Percentiles rank a stretch among this genome's conserved stretches.
Conservation (phyloP, 2,797 vertebrate species). For the Crossoptilon crossoptilon region DNA sequence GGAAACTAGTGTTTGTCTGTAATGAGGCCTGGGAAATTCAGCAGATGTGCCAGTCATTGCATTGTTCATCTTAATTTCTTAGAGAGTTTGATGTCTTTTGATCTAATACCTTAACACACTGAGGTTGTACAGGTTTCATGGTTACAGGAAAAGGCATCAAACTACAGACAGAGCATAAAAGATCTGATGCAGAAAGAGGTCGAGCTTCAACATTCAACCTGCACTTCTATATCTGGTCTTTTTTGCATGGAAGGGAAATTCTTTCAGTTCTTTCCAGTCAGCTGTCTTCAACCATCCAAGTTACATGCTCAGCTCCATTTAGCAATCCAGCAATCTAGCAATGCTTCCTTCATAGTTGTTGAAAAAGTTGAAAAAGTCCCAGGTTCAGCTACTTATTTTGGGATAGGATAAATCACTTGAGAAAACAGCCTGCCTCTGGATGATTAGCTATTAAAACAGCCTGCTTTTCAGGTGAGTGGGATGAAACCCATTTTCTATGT, state of each 20-base stretch:
- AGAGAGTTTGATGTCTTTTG: neutral
- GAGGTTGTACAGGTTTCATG: neutral
- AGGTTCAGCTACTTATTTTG: neutral
- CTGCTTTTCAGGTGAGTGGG: neutral
- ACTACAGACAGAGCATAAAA: rapidly evolving
- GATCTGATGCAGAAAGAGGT: neutral
- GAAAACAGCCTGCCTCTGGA: neutral
- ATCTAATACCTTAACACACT: neutral
- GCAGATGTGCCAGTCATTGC: neutral
- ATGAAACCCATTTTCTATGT: neutral
- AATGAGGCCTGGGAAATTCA: neutral
- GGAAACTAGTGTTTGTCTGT: neutral
- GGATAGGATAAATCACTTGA: neutral
- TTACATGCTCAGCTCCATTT: neutral
- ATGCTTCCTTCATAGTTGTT: neutral
- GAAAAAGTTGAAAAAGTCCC: neutral
- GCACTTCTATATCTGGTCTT: neutral
- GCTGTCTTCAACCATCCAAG: neutral
- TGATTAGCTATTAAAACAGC: neutral
- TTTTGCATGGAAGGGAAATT: neutral
- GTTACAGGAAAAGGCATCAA: neutral
- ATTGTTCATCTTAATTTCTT: neutral
- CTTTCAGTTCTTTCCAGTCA: neutral
- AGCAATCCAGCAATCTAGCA: neutral
- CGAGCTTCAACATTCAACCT: neutral